A percentile compares a stretch with the other conserved stretches of the same genome.
phyloP scores from a whole-genome alignment of 2,113 vertebrate genomes.

The Pleuronectes platessa region DNA sequence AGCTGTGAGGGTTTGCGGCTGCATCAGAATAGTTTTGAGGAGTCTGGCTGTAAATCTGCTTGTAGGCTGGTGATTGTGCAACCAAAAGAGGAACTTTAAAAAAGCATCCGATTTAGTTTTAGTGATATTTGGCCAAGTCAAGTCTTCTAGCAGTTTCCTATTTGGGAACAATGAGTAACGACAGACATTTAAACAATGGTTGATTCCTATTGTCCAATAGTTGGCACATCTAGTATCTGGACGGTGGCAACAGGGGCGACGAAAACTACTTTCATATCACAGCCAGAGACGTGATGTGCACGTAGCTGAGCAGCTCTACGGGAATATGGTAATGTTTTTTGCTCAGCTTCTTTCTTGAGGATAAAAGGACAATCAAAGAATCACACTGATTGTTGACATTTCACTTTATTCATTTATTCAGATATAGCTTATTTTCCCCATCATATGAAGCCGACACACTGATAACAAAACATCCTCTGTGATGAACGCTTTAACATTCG shows the following conservation, averaged over 20 bases:
- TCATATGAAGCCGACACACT: slow-evolving; percentile 46
- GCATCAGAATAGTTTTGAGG: slow-evolving; percentile 48
- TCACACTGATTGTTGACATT: slow-evolving; percentile 24
- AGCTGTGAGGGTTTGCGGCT: slow-evolving; percentile 47
- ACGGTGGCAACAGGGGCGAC: not conserved
- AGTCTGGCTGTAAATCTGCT: slow-evolving; percentile 18
- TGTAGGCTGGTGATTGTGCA: slow-evolving; percentile 42
- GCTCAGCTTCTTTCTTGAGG: not conserved
- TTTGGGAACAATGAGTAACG: slow-evolving; percentile 33
- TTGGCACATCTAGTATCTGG: slow-evolving; percentile 4
- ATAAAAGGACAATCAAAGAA: slow-evolving; percentile 14
- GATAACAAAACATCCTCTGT: slow-evolving; percentile 40
- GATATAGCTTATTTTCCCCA: slow-evolving; percentile 80
- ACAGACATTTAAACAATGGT: slow-evolving; percentile 33
- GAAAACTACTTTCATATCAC: not conserved
- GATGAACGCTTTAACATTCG: slow-evolving; percentile 54
- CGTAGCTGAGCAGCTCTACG: too few relatives aligned
- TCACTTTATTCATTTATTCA: slow-evolving; percentile 74
- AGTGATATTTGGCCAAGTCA: slow-evolving; percentile 35
- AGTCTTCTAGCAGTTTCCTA: slow-evolving; percentile 41
- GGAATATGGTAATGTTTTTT: not conserved
- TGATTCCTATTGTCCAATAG: slow-evolving; percentile 14
- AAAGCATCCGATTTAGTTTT: slow-evolving; percentile 38
- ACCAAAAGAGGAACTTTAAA: slow-evolving; percentile 45
- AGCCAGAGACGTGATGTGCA: not conserved